A percentile compares a stretch with the other conserved stretches of the same genome.
Conservation (phyloP, 2,888 invertebrate genomes). For the Amphipoea oculea region DNA sequence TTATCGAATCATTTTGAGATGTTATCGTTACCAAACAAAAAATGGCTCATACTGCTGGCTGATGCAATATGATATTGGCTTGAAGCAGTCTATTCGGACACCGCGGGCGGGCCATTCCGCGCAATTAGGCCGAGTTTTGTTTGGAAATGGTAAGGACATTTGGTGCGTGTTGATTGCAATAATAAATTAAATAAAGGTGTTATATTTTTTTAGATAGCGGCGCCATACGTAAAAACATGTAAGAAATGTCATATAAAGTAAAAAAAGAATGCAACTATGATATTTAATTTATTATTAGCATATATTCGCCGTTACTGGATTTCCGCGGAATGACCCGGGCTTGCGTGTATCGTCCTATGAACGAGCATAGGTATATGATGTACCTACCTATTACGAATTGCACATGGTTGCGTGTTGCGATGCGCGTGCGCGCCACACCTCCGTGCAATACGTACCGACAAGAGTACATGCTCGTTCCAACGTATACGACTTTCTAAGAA, state of each 20-base stretch:
- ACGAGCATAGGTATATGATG: slow-evolving; percentile 16
- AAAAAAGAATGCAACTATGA: too few species aligned
- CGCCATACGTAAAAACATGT: too few species aligned
- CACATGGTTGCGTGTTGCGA: slow-evolving; percentile 68
- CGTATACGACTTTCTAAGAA: slow-evolving; percentile 78
- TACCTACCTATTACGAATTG: slow-evolving; percentile 34
- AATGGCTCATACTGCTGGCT: slow-evolving; percentile 69
- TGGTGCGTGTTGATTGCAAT: too few species aligned
- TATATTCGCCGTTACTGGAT: too few species aligned
- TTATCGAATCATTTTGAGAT: slow-evolving; percentile 8
- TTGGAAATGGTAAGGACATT: too few species aligned
- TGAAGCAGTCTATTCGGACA: slow-evolving; percentile 61
- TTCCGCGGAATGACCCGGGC: too few species aligned
- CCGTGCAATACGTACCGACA: slow-evolving; percentile 67
- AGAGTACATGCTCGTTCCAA: slow-evolving; percentile 63
- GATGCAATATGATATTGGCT: slow-evolving; percentile 75
- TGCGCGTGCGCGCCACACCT: slow-evolving; percentile 80
- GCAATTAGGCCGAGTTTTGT: too few species aligned
- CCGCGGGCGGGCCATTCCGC: too few species aligned
- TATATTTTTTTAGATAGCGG: too few species aligned
- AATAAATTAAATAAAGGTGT: too few species aligned
- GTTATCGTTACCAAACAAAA: slow-evolving; percentile 5
- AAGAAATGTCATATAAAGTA: too few species aligned
- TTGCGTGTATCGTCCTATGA: slow-evolving; percentile 50
- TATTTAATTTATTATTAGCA: too few species aligned